A percentile compares a stretch with the other conserved stretches of the same genome.
phyloP scores from a whole-genome alignment of 2,113 vertebrate species.

The Leiothrix lutea region DNA sequence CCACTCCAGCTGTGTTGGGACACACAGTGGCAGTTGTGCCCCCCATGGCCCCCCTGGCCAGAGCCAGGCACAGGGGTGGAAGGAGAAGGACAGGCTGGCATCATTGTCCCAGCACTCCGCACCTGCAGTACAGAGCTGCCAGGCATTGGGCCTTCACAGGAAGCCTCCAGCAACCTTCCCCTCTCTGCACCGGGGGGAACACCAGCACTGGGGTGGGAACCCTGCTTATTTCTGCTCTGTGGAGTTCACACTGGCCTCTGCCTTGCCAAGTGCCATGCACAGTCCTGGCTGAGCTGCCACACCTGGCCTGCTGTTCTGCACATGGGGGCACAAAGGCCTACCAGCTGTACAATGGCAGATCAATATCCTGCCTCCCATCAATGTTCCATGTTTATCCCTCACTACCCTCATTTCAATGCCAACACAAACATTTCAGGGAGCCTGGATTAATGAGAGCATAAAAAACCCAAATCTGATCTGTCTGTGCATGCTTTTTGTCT shows the following conservation, averaged over 20 bases:
- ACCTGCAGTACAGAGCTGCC: background rate
- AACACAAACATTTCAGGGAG: background rate
- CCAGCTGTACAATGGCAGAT: background rate
- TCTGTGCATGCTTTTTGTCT: background rate
- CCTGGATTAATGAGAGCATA: background rate
- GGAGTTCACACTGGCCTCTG: rapidly evolving
- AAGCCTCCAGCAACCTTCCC: background rate
- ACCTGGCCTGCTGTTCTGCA: background rate
- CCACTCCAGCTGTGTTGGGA: background rate
- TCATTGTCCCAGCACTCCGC: rapidly evolving
- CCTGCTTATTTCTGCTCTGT: background rate
- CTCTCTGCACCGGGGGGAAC: background rate
- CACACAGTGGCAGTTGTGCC: background rate
- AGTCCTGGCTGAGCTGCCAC: background rate
- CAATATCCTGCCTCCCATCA: background rate
- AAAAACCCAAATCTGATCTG: background rate
- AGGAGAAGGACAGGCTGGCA: background rate
- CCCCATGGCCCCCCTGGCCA: rapidly evolving
- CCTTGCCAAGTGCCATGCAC: rapidly evolving
- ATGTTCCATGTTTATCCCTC: background rate
- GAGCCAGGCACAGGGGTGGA: background rate
- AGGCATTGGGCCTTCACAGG: rapidly evolving
- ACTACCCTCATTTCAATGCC: background rate
- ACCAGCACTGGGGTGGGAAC: background rate
- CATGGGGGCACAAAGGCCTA: rapidly evolving